These are phyloP conservation scores for Meiosimyza platycephala DNA, from an alignment of 2,888 invertebrate genomes.

Conservation along the genomic window DNA sequence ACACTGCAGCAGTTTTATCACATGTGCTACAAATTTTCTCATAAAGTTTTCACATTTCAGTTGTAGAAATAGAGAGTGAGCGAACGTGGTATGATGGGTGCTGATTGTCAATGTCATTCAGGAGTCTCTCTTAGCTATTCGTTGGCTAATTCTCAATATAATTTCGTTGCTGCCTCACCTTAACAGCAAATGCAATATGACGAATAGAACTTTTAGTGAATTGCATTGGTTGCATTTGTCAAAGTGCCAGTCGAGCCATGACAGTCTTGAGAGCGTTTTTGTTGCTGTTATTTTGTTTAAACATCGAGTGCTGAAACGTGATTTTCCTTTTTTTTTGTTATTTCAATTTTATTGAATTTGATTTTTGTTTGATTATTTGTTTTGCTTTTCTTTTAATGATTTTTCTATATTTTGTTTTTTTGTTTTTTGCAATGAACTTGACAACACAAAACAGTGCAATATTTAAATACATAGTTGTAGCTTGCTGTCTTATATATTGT, in stretches of 20 bases:
- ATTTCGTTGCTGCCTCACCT: too few species aligned
- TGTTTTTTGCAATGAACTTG: slow-evolving; percentile 25
- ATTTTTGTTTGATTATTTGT: slow-evolving; percentile 6
- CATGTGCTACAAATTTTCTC: slow-evolving; percentile 5
- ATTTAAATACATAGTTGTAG: too few species aligned
- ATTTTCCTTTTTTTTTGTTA: too few species aligned
- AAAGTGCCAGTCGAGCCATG: neutral
- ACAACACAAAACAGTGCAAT: slow-evolving; percentile 2
- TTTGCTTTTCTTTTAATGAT: neutral
- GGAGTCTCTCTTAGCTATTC: neutral
- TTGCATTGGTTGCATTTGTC: slow-evolving; percentile 8
- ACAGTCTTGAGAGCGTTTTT: slow-evolving; percentile 11
- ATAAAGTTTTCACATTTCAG: neutral
- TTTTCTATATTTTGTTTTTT: neutral
- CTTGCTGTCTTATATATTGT: too few species aligned
- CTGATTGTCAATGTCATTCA: slow-evolving; percentile 20
- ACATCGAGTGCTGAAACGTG: too few species aligned
- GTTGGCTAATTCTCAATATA: neutral
- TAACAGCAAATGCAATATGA: neutral
- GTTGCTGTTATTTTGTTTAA: too few species aligned
- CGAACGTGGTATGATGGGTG: neutral
- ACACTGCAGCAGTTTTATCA: neutral
- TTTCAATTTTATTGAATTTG: neutral
- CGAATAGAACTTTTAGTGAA: neutral
- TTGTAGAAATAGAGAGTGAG: neutral